Base-by-base conservation (phyloP, 2,888 invertebrate species). In the Platycnemis pennipes region DNA sequence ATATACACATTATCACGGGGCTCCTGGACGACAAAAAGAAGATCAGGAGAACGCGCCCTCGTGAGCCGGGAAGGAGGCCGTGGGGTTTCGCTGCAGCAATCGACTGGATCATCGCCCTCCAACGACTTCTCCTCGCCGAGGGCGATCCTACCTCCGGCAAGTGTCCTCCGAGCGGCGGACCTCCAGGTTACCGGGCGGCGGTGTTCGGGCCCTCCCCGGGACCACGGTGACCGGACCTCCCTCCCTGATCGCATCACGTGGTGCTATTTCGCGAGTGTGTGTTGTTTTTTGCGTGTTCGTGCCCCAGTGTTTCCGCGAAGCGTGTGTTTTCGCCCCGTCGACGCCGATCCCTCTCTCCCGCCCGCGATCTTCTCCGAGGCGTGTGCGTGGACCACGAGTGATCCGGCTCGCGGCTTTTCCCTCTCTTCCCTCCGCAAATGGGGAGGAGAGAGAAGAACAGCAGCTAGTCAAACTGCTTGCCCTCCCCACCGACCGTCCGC, bases 401-500 rank as follows among this genome's bases (percentile, higher is more conserved):
- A n/a, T 49, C 56, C 63, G 44, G 91, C 91, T 44, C 91, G 49
- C 89, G n/a, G n/a, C 49, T 91, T 91, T 89, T 91, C 91, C 37
- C 37, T 63, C 91, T 63, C 91, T 63, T 42, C 91, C 63, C 69
- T 63, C 91, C 26, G 19, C 91, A 53, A 63, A 91, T 91, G 63
- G 91, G 91, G 56, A 63, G 91, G 44, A 44, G 63, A 44, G 63
- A 37, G 44, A 22, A n/a, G 56, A 91, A 63, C 63, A 91, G 91
- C 91, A 63, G 91, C 91, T 91, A 91, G 91, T 91, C 91, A 91
- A 91, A 91, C 91, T 91, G 44, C 91, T 91, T 91, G 63, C 42
- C 63, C 91, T 63, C 91, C 77, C 77, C 37, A 31, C 77, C 77
- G 77, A 13, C 37, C 4, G 31, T 11, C 77, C 19, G 46, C 13